These are phyloP conservation scores for Eupeodes corollae DNA, from an alignment of 1,140 invertebrate genomes.

Conservation along the genomic window DNA sequence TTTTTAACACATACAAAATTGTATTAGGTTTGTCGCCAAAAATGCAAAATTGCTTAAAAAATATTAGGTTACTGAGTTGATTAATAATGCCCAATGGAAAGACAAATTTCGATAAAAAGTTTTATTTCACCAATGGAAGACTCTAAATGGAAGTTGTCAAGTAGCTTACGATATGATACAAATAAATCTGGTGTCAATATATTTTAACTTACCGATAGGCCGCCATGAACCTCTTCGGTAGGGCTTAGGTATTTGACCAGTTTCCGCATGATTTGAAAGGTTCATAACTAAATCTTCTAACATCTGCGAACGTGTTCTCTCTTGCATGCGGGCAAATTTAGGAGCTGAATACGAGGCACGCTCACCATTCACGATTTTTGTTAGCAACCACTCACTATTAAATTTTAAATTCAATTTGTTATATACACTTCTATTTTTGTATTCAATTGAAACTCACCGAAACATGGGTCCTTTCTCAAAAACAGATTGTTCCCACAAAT, in stretches of 20 bases:
- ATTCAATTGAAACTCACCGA: conserved; percentile 35
- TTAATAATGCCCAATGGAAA: no score
- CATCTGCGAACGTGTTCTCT: conserved; percentile 83
- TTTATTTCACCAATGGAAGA: no score
- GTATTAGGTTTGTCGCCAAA: no score
- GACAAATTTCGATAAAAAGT: no score
- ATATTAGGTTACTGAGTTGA: no score
- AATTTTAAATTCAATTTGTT: not conserved
- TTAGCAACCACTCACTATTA: conserved; percentile 81
- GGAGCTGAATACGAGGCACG: conserved; percentile 91
- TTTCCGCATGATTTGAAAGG: conserved; percentile 85
- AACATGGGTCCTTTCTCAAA: conserved; percentile 84
- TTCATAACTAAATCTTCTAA: conserved; percentile 89
- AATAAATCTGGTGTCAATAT: conserved; percentile 14
- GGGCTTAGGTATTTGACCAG: conserved; percentile 89
- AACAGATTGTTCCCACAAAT: conserved; percentile 85
- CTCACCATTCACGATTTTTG: conserved; percentile 96
- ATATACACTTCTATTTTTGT: not conserved
- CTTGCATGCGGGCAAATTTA: conserved; percentile 92
- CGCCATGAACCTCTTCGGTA: conserved; percentile 84
- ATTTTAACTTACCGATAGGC: conserved; percentile 58
- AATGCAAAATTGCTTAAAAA: no score
- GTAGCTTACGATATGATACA: no score
- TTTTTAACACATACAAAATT: no score
- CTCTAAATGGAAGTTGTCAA: no score